phyloP scores from a whole-genome alignment of 2,113 vertebrate species.

The Ageneiosus marmoratus region DNA sequence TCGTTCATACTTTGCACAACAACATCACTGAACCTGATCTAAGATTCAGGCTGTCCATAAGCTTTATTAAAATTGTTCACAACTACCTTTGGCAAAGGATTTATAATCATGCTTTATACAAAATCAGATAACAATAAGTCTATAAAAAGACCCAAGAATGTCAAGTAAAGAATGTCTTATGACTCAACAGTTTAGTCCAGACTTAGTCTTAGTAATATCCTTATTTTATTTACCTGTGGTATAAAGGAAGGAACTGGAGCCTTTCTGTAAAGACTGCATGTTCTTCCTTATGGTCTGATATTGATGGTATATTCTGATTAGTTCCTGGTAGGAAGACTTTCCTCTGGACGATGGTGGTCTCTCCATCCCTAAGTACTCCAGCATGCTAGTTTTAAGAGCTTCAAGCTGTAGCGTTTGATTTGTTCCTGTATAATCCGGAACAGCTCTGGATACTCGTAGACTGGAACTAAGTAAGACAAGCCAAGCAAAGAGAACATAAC shows the following conservation, averaged over 20 bases:
- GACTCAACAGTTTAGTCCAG: not conserved
- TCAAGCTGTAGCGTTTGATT: constrained; percentile 61
- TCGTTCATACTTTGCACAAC: not conserved
- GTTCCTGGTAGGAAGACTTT: constrained; percentile 60
- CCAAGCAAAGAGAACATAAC: constrained; percentile 41
- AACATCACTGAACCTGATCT: not conserved
- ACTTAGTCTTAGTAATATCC: not conserved
- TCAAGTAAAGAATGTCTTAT: not conserved
- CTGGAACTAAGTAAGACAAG: constrained; percentile 50
- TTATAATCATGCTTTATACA: not conserved
- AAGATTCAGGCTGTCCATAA: not conserved
- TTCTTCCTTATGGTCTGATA: constrained; percentile 60
- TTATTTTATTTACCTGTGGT: constrained; percentile 59
- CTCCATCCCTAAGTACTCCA: constrained; percentile 70
- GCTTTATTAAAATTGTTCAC: not conserved
- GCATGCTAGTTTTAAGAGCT: constrained; percentile 69
- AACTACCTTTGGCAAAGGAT: not conserved
- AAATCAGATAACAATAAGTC: not conserved
- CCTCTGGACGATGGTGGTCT: constrained; percentile 51
- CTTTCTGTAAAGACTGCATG: constrained; percentile 62
- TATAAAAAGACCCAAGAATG: not conserved
- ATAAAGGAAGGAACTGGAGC: constrained; percentile 68
- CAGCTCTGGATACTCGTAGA: constrained; percentile 51
- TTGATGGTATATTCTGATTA: constrained; percentile 65
- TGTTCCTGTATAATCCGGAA: constrained; percentile 9